phyloP scores from a whole-genome alignment of 2,797 vertebrate species.

The Austrolebias charrua region DNA sequence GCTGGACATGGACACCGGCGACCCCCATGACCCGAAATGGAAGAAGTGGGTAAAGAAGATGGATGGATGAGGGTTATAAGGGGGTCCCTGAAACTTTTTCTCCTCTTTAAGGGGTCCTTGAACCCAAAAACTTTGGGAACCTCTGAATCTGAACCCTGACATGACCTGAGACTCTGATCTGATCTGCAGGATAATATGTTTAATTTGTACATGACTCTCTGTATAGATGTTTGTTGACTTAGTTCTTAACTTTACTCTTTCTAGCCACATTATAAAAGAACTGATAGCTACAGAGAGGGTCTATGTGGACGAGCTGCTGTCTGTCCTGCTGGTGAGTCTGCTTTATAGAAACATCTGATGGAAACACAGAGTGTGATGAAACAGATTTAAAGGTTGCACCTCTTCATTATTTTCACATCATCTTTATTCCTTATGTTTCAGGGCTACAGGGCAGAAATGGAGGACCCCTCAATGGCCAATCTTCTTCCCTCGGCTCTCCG shows the following conservation, averaged over 20 bases:
- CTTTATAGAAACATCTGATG: background rate
- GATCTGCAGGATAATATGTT: background rate
- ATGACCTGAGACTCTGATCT: background rate
- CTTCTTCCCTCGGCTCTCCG: conserved; percentile 87
- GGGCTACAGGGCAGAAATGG: conserved; percentile 97
- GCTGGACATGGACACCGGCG: too few relatives aligned
- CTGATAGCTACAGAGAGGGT: conserved; percentile 92
- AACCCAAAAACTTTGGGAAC: too few relatives aligned
- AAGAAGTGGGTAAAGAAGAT: too few relatives aligned
- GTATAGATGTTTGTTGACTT: background rate
- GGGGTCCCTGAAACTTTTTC: too few relatives aligned
- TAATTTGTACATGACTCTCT: background rate
- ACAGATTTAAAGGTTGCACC: background rate
- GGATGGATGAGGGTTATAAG: too few relatives aligned
- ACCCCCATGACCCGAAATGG: too few relatives aligned
- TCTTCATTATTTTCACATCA: background rate
- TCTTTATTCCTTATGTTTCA: conserved; percentile 49
- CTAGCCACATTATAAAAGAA: conserved; percentile 92
- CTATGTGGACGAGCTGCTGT: conserved; percentile 92
- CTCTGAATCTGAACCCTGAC: too few relatives aligned
- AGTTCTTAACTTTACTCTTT: conserved; percentile 5
- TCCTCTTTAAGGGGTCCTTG: too few relatives aligned
- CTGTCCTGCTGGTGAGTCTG: conserved; percentile 87
- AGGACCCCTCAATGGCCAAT: conserved; percentile 87
- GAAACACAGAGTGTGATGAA: background rate